Evolutionary conservation across 2,888 invertebrate species (phyloP).

Genomic region (Pollenia amentaria): DNA sequence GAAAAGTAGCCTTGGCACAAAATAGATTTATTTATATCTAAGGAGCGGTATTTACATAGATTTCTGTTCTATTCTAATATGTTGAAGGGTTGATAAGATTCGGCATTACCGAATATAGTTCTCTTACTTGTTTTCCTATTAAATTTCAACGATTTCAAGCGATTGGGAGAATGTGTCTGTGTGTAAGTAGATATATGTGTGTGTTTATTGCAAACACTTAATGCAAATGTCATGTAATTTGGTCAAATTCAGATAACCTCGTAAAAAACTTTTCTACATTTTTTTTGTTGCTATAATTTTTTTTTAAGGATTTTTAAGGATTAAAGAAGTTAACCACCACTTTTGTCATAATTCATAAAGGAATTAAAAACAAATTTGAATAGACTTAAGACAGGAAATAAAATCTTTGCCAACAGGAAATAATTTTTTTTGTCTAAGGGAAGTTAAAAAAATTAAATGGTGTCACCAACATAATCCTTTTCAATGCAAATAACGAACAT

Average conservation of each 20-base stretch:
- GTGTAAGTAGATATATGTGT: not conserved
- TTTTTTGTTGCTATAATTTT: constrained; percentile 14
- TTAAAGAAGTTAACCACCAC: constrained; percentile 29
- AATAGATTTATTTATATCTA: too few relatives aligned
- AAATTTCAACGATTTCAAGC: constrained; percentile 4
- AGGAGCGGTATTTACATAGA: too few relatives aligned
- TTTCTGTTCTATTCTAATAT: too few relatives aligned
- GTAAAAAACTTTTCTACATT: constrained; percentile 45
- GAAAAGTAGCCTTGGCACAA: too few relatives aligned
- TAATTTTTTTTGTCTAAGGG: not conserved
- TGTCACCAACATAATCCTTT: constrained; percentile 1
- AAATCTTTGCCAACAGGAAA: constrained; percentile 33
- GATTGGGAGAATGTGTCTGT: constrained; percentile 12
- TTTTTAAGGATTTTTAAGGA: constrained; percentile 8
- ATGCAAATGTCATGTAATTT: constrained; percentile 70
- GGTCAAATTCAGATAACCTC: constrained; percentile 69
- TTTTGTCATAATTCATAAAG: constrained; percentile 5
- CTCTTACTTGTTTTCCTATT: not conserved
- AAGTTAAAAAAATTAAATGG: not conserved
- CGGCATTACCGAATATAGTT: too few relatives aligned
- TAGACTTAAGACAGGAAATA: constrained; percentile 47
- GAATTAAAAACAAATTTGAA: constrained; percentile 20
- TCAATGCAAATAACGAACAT: not conserved
- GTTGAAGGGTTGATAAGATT: too few relatives aligned
- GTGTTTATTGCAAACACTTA: constrained; percentile 44